Evolutionary conservation across 2,113 vertebrate genomes (phyloP).

Genomic region (Edolisoma coerulescens): DNA sequence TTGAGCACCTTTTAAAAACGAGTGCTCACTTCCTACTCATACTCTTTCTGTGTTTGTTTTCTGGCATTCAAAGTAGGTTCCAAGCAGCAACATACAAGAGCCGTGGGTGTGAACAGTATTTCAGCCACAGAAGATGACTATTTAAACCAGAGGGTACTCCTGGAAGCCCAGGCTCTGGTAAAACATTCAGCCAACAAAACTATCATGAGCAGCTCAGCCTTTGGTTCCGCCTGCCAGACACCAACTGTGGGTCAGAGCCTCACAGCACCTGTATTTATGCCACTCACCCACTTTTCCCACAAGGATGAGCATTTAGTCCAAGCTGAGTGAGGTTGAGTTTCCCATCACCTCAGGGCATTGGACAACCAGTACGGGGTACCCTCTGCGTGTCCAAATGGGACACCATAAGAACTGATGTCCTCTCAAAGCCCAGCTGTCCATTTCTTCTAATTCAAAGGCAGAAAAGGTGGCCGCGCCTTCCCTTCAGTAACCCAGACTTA

Average conservation of each 20-base stretch:
- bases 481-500: not conserved
- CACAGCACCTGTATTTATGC: not conserved
- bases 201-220: not conserved
- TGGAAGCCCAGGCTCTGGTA: not conserved
- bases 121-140: not conserved
- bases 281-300: not conserved
- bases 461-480: not conserved
- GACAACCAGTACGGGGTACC: not conserved
- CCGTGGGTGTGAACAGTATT: not conserved
- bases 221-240: not conserved
- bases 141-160: not conserved
- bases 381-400: fast-evolving
- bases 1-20: not conserved
- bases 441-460: not conserved
- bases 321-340: not conserved
- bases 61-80: not conserved
- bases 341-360: not conserved
- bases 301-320: not conserved
- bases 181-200: not conserved
- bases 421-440: not conserved
- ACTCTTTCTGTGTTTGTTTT: not conserved
- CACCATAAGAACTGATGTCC: not conserved
- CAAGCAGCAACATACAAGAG: not conserved
- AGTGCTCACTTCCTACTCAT: fast-evolving
- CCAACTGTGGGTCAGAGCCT: not conserved